Evolutionary conservation across 2,888 invertebrate genomes (phyloP).

Genomic region (Nymphalis polychloros): DNA sequence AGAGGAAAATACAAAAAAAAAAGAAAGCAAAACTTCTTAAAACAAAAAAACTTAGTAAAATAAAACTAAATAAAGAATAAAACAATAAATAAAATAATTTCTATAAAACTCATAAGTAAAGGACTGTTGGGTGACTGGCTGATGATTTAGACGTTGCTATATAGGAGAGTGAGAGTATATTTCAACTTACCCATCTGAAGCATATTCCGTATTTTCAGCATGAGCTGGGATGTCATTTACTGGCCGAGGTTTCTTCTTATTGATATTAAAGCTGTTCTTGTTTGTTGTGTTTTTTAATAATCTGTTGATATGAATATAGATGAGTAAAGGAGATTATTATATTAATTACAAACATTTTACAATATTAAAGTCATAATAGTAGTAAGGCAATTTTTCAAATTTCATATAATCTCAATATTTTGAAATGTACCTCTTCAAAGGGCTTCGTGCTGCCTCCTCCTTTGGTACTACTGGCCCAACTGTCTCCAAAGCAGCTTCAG

Average conservation of each 20-base stretch:
- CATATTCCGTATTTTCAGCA: constrained; percentile 66
- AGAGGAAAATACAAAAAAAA: constrained; percentile 44
- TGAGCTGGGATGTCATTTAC: constrained; percentile 63
- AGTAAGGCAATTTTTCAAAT: too few species aligned
- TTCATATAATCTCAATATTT: background rate
- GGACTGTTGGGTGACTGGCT: background rate
- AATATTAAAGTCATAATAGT: background rate
- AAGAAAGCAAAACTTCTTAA: constrained; percentile 31
- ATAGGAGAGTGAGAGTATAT: background rate
- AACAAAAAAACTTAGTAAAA: constrained; percentile 8
- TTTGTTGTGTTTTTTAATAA: constrained; percentile 68
- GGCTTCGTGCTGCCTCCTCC: constrained; percentile 66
- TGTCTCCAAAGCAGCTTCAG: constrained; percentile 55
- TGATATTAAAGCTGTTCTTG: constrained; percentile 62
- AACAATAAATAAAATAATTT: background rate
- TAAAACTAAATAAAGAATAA: constrained; percentile 7
- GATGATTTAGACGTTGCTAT: background rate
- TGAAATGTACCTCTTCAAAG: constrained; percentile 63
- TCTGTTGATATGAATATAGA: constrained; percentile 44
- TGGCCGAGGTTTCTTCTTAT: constrained; percentile 66
- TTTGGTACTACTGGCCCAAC: constrained; percentile 47
- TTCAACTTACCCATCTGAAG: constrained; percentile 63
- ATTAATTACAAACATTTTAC: background rate
- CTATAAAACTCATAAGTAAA: background rate
- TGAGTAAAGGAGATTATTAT: background rate